A percentile compares a stretch with the other conserved stretches of the same genome.
Conservation (phyloP, 2,113 vertebrate species). For the Carassius gibelio region DNA sequence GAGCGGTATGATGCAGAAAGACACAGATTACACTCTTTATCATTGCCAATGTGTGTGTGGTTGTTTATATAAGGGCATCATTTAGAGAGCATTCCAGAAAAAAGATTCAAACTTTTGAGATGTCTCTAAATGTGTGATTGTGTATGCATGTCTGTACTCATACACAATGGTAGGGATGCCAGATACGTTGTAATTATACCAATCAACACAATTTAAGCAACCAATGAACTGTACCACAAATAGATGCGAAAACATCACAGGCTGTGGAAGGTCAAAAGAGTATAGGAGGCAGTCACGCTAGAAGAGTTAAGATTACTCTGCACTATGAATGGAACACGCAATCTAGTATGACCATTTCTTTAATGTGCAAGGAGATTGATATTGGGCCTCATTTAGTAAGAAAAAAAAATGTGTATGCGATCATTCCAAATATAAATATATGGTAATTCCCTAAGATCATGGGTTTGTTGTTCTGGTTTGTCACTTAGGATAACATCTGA, state of each 20-base stretch:
- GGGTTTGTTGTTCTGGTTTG: not conserved
- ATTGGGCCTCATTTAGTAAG: not conserved
- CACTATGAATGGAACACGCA: not conserved
- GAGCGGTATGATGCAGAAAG: slow-evolving; percentile 39
- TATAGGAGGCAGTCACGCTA: not conserved
- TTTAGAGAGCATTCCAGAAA: not conserved
- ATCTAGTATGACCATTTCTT: not conserved
- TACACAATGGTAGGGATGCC: not conserved
- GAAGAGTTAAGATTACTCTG: not conserved
- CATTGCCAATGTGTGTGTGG: slow-evolving; percentile 37
- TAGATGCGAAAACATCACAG: not conserved
- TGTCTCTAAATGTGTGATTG: not conserved
- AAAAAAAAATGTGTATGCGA: not conserved
- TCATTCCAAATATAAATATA: not conserved
- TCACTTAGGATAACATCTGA: not conserved
- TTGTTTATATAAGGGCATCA: slow-evolving; percentile 41
- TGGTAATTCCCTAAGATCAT: not conserved
- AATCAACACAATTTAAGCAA: slow-evolving; percentile 5
- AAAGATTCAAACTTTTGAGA: slow-evolving; percentile 4
- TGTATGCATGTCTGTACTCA: not conserved
- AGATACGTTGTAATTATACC: not conserved
- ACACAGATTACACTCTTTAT: slow-evolving; percentile 51
- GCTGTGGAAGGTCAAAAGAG: not conserved
- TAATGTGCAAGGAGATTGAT: not conserved
- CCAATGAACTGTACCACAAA: not conserved